These are phyloP conservation scores for Maniola hyperantus DNA, from an alignment of 2,888 invertebrate genomes.

Conservation along the genomic window DNA sequence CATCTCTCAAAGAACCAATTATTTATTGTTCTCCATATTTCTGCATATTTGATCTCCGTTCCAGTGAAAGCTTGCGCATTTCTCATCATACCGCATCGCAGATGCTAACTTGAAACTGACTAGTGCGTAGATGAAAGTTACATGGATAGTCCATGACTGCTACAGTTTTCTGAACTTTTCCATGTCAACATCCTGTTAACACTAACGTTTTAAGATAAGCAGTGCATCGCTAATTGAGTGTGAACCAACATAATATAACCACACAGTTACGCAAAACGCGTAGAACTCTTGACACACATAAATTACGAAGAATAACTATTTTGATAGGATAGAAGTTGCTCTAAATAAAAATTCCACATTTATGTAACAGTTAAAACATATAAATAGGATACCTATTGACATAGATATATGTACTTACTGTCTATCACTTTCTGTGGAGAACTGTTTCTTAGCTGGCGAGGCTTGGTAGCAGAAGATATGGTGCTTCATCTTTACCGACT, in stretches of 20 bases:
- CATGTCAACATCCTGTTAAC: constrained; percentile 5
- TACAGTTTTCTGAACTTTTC: background rate
- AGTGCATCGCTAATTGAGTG: constrained; percentile 20
- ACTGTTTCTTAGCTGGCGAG: constrained; percentile 91
- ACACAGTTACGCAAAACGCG: constrained; percentile 8
- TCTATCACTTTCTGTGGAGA: constrained; percentile 89
- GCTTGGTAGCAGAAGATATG: constrained; percentile 95
- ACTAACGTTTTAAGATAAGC: constrained; percentile 13
- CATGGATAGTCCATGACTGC: background rate
- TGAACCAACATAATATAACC: constrained; percentile 5
- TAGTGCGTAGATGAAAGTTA: too few species aligned
- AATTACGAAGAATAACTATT: background rate
- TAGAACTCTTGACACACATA: background rate
- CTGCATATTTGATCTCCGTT: too few species aligned
- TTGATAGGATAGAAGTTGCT: background rate
- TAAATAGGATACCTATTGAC: background rate
- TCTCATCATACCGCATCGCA: too few species aligned
- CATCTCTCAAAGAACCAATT: too few species aligned
- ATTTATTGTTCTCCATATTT: too few species aligned
- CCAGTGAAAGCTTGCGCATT: too few species aligned
- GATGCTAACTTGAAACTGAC: too few species aligned
- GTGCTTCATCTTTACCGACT: constrained; percentile 92
- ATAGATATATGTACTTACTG: constrained; percentile 60
- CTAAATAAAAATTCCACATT: background rate
- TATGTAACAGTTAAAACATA: constrained; percentile 1